Percentiles rank a stretch among this genome's conserved stretches.
Evolutionary conservation across 2,888 invertebrate species (phyloP).

Genomic region (Eupsilia transversa): DNA sequence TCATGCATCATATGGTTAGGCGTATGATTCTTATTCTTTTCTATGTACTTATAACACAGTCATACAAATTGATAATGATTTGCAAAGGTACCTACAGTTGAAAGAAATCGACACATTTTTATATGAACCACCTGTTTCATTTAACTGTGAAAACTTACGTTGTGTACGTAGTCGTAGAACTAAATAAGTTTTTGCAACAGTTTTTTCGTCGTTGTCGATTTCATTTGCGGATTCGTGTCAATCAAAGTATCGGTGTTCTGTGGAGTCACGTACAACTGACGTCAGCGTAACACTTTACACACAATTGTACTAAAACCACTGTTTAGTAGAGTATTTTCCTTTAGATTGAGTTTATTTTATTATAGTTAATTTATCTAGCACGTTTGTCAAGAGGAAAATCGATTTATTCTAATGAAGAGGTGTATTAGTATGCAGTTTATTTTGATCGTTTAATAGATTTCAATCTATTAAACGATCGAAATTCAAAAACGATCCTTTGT

Average conservation of each 20-base stretch:
- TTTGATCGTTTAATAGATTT: too few species aligned
- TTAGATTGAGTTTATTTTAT: constrained; percentile 8
- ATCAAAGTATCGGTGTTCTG: constrained; percentile 50
- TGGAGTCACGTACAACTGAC: constrained; percentile 64
- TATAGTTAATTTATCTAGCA: constrained; percentile 13
- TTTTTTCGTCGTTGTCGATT: constrained; percentile 64
- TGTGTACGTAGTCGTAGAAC: constrained; percentile 43
- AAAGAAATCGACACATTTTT: constrained; percentile 18
- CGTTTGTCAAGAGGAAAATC: constrained; percentile 20
- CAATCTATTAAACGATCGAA: too few species aligned
- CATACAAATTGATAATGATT: constrained; percentile 27
- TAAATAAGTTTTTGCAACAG: constrained; percentile 53
- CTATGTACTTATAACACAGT: constrained; percentile 17
- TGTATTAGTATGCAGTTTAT: too few species aligned
- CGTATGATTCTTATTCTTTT: constrained; percentile 37
- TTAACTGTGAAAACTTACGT: constrained; percentile 40
- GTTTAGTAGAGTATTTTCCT: constrained; percentile 36
- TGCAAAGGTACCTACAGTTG: neutral
- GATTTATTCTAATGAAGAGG: neutral
- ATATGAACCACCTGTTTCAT: constrained; percentile 43
- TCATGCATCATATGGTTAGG: constrained; percentile 36
- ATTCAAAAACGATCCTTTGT: too few species aligned
- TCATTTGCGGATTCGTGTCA: constrained; percentile 65
- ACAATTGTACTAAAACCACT: constrained; percentile 22
- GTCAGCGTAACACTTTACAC: constrained; percentile 57